Percentiles rank a stretch among this genome's conserved stretches.
Conservation (phyloP, 2,113 vertebrate genomes). For the Ochotona curzoniae region DNA sequence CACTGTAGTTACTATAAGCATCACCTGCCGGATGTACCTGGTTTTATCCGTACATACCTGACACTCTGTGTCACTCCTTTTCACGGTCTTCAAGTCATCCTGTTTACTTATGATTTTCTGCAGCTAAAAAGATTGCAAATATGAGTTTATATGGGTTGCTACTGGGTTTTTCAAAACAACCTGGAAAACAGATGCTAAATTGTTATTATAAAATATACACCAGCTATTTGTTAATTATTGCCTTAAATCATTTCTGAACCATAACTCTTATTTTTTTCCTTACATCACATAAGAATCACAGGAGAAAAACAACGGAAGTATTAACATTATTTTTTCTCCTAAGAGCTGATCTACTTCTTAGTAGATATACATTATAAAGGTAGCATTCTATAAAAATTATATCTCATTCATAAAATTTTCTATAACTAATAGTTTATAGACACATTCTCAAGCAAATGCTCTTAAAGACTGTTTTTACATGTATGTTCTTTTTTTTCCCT, state of each 20-base stretch:
- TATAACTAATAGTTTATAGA: neutral
- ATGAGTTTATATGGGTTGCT: constrained; percentile 53
- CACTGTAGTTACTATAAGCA: neutral
- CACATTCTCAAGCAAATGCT: constrained; percentile 40
- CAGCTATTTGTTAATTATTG: neutral
- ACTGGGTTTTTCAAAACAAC: constrained; percentile 45
- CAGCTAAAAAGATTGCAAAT: constrained; percentile 87
- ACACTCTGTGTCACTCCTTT: constrained; percentile 52
- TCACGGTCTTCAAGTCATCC: constrained; percentile 85
- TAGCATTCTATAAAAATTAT: neutral
- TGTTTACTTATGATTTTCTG: constrained; percentile 95
- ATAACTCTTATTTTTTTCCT: neutral
- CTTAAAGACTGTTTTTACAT: constrained; percentile 27
- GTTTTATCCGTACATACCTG: constrained; percentile 81
- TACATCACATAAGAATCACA: constrained; percentile 17
- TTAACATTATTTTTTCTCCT: neutral
- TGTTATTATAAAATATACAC: constrained; percentile 30
- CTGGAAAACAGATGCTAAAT: constrained; percentile 19
- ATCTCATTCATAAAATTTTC: neutral
- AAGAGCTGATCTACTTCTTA: neutral
- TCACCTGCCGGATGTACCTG: neutral
- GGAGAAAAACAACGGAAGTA: constrained; percentile 16
- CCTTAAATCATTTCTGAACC: constrained; percentile 28
- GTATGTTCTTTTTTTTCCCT: neutral
- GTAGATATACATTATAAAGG: neutral